Conservation (phyloP, 2,113 vertebrate species). For the Pachyramphus minor region DNA sequence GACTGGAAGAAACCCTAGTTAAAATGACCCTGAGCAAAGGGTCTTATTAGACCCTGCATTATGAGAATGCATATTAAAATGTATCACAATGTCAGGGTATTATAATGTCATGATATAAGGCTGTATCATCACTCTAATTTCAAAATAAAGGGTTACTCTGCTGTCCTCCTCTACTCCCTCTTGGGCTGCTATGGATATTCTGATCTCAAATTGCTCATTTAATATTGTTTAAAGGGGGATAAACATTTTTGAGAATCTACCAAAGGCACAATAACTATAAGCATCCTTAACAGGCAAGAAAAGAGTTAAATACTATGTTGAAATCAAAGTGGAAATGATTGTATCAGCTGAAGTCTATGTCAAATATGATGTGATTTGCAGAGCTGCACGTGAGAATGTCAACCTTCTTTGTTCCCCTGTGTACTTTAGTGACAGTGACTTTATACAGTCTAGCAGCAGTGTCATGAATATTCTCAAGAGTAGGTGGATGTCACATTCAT, state of each 20-base stretch:
- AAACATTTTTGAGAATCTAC: background rate
- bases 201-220: background rate
- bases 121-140: background rate
- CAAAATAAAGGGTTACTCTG: background rate
- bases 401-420: background rate
- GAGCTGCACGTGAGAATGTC: background rate
- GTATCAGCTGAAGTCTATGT: background rate
- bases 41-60: background rate
- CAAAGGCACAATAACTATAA: background rate
- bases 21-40: background rate
- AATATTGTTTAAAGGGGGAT: background rate
- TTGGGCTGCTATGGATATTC: background rate
- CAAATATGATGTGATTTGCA: background rate
- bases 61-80: background rate
- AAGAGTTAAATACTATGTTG: background rate
- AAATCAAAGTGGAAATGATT: background rate
- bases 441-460: slow-evolving; percentile 8
- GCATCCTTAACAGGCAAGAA: background rate
- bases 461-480: background rate
- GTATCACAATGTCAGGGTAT: background rate
- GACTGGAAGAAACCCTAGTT: background rate
- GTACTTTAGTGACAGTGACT: slow-evolving; percentile 12
- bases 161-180: background rate
- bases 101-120: background rate
- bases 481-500: background rate